These are phyloP conservation scores for Sthenelais limicola DNA, from an alignment of 2,888 invertebrate species.

Conservation along the genomic window DNA sequence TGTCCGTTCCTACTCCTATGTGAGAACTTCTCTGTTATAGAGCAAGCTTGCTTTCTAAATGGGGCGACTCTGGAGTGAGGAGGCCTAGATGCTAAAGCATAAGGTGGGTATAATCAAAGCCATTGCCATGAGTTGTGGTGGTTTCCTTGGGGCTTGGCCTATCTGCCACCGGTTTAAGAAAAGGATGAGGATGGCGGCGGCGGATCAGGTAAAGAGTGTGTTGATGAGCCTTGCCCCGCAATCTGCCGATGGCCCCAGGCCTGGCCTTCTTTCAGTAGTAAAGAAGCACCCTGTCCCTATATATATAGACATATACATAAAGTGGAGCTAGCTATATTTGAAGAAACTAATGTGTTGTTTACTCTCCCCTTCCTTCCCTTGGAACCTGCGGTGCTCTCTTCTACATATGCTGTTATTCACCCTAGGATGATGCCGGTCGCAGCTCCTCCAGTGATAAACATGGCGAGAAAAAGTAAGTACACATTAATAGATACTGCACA, in stretches of 20 bases:
- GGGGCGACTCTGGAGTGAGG: slow-evolving; percentile 26
- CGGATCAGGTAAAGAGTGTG: not conserved
- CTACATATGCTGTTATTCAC: slow-evolving; percentile 38
- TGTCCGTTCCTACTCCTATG: slow-evolving; percentile 28
- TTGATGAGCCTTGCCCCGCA: slow-evolving; percentile 12
- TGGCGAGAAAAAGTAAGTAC: slow-evolving; percentile 32
- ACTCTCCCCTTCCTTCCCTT: slow-evolving; percentile 28
- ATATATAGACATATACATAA: not conserved
- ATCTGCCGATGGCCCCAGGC: not conserved
- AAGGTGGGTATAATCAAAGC: slow-evolving; percentile 33
- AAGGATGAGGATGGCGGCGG: too few relatives aligned
- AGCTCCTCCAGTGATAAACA: slow-evolving; percentile 35
- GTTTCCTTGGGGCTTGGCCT: too few relatives aligned
- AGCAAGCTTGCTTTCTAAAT: slow-evolving; percentile 37
- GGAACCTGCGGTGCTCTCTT: slow-evolving; percentile 28
- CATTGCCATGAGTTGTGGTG: slow-evolving; percentile 10
- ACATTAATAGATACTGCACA: too few relatives aligned
- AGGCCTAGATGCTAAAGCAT: slow-evolving; percentile 21
- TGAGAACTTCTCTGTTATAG: slow-evolving; percentile 35
- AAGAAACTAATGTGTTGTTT: slow-evolving; percentile 34
- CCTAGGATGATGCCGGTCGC: slow-evolving; percentile 35
- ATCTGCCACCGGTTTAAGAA: too few relatives aligned
- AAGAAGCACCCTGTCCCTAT: slow-evolving; percentile 22
- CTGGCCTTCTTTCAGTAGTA: slow-evolving; percentile 31
- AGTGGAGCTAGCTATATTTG: slow-evolving; percentile 6